These are phyloP conservation scores for Neosilurus hyrtlii DNA, from an alignment of 2,797 vertebrate genomes.

Conservation along the genomic window DNA sequence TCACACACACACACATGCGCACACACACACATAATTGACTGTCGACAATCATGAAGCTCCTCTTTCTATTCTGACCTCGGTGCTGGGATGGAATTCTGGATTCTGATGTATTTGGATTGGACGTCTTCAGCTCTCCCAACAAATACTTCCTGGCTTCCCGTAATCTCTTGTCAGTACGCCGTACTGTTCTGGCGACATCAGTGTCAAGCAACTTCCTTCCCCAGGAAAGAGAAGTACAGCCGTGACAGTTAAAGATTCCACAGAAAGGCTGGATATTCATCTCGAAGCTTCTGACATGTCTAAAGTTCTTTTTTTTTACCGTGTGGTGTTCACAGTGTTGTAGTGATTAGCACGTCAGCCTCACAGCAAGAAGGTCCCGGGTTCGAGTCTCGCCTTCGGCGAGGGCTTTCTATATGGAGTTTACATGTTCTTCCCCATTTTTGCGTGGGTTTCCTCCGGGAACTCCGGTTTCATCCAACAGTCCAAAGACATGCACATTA, in stretches of 20 bases:
- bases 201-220: slow-evolving; percentile 64
- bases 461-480: too few relatives aligned
- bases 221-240: slow-evolving; percentile 52
- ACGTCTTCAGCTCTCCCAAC: neutral
- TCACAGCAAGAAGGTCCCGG: too few relatives aligned
- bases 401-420: too few relatives aligned
- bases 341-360: too few relatives aligned
- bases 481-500: too few relatives aligned
- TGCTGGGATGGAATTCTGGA: neutral
- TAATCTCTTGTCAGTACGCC: slow-evolving; percentile 39
- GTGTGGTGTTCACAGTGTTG: neutral
- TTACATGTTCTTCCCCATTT: too few relatives aligned
- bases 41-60: neutral
- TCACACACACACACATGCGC: neutral
- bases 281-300: neutral
- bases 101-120: neutral
- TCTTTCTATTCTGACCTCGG: neutral
- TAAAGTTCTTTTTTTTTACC: neutral
- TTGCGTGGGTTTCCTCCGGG: too few relatives aligned
- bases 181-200: neutral
- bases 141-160: slow-evolving; percentile 63
- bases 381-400: too few relatives aligned
- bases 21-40: neutral
- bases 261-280: neutral
- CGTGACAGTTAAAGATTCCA: too few relatives aligned